A percentile compares a stretch with the other conserved stretches of the same genome.
These are phyloP conservation scores for Hyalella azteca DNA, from an alignment of 2,888 invertebrate genomes.

Conservation along the genomic window DNA sequence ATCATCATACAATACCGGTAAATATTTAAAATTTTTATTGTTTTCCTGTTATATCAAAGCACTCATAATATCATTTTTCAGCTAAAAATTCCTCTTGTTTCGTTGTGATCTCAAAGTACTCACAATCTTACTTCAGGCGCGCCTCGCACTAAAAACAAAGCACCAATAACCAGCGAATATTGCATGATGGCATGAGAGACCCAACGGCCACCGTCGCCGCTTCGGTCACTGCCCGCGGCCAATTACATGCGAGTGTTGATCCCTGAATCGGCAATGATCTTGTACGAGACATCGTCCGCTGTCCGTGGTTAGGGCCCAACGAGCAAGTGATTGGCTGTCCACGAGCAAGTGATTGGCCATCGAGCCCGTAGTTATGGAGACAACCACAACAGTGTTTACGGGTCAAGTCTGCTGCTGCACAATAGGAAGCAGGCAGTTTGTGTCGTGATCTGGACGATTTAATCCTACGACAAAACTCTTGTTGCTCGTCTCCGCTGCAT, in stretches of 20 bases:
- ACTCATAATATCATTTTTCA: too few relatives aligned
- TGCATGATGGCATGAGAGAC: too few relatives aligned
- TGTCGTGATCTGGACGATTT: not conserved
- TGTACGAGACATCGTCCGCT: not conserved
- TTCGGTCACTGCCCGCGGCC: not conserved
- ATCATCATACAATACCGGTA: too few relatives aligned
- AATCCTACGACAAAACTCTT: slow-evolving; percentile 7
- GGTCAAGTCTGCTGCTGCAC: not conserved
- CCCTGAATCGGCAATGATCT: slow-evolving; percentile 10
- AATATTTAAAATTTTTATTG: too few relatives aligned
- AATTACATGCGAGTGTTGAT: slow-evolving; percentile 1
- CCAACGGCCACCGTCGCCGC: too few relatives aligned
- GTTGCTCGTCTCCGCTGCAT: not conserved
- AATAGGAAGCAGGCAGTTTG: slow-evolving; percentile 14
- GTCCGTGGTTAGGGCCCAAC: not conserved
- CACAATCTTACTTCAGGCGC: too few relatives aligned
- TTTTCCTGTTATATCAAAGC: too few relatives aligned
- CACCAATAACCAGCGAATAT: too few relatives aligned
- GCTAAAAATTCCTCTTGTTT: too few relatives aligned
- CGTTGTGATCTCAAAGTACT: too few relatives aligned
- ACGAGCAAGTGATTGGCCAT: too few relatives aligned
- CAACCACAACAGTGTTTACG: not conserved
- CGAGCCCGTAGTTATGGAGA: not conserved
- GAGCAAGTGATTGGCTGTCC: not conserved
- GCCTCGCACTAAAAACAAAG: too few relatives aligned